Percentiles rank a stretch among this genome's conserved stretches.
phyloP scores from a whole-genome alignment of 2,113 vertebrate species.

The Psittacula cyanocephala region DNA sequence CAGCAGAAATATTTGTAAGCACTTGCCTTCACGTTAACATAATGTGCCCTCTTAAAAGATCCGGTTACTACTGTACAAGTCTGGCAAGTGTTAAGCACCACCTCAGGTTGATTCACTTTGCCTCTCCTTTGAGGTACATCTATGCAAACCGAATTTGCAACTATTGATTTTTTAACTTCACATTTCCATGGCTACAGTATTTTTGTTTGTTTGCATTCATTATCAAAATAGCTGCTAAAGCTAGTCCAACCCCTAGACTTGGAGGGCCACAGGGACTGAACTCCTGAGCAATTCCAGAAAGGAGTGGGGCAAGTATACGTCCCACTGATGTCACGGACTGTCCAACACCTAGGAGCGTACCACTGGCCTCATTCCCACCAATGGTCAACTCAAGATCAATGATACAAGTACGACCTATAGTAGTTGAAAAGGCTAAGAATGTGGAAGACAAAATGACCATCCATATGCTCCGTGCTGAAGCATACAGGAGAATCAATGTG shows the following conservation, averaged over 20 bases:
- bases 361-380: conserved; percentile 82
- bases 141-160: background rate
- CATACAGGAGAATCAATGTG: conserved; percentile 80
- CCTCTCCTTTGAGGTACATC: background rate
- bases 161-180: conserved; percentile 64
- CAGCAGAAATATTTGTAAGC: background rate
- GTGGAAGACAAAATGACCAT: conserved; percentile 84
- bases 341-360: conserved; percentile 88
- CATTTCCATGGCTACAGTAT: background rate
- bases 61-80: background rate
- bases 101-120: background rate
- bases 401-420: conserved; percentile 87
- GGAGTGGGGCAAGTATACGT: conserved; percentile 85
- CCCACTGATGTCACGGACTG: conserved; percentile 93
- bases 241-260: conserved; percentile 82
- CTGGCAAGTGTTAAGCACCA: background rate
- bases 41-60: background rate
- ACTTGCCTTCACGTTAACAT: background rate
- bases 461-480: conserved; percentile 73
- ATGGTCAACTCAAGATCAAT: conserved; percentile 87
- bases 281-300: conserved; percentile 91
- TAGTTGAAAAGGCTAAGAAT: conserved; percentile 89
- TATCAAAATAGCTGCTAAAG: conserved; percentile 80
- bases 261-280: conserved; percentile 91
- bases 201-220: conserved; percentile 68